A percentile compares a stretch with the other conserved stretches of the same genome.
phyloP scores from a whole-genome alignment of 2,797 vertebrate species.

The Ctenosaura bakeri region DNA sequence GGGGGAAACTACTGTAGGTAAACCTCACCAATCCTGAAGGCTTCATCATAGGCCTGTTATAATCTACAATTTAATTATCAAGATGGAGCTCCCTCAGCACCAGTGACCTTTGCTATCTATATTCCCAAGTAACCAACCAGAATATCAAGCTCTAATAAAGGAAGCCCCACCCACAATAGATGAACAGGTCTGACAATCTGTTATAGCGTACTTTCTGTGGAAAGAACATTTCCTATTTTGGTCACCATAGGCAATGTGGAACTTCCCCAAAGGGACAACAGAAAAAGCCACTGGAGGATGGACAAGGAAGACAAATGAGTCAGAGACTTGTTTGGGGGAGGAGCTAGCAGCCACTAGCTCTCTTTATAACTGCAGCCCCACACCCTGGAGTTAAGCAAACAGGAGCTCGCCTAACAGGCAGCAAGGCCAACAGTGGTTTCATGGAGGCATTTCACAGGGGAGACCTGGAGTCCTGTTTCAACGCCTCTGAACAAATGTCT shows the following conservation, averaged over 20 bases:
- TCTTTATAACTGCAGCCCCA: too few species aligned
- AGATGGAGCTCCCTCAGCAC: not conserved
- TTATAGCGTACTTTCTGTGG: not conserved
- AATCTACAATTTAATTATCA: not conserved
- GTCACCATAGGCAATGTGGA: too few species aligned
- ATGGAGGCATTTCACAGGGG: too few species aligned
- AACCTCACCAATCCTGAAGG: not conserved
- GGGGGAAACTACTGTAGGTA: too few species aligned
- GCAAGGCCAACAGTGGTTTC: too few species aligned
- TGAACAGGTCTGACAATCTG: not conserved
- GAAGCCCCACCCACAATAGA: not conserved
- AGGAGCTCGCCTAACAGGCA: too few species aligned
- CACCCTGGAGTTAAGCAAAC: too few species aligned
- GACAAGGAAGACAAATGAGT: not conserved
- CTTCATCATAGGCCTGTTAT: too few species aligned
- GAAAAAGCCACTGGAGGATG: not conserved
- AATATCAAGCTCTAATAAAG: not conserved
- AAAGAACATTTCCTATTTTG: not conserved
- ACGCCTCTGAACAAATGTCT: too few species aligned
- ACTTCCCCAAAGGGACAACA: not conserved
- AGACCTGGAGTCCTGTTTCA: too few species aligned
- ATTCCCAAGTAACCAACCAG: not conserved
- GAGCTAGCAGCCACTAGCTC: too few species aligned
- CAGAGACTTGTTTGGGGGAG: too few species aligned
- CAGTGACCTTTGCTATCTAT: not conserved